Base-by-base conservation (phyloP, 1,140 invertebrate genomes). In the Musca vetustissima region DNA sequence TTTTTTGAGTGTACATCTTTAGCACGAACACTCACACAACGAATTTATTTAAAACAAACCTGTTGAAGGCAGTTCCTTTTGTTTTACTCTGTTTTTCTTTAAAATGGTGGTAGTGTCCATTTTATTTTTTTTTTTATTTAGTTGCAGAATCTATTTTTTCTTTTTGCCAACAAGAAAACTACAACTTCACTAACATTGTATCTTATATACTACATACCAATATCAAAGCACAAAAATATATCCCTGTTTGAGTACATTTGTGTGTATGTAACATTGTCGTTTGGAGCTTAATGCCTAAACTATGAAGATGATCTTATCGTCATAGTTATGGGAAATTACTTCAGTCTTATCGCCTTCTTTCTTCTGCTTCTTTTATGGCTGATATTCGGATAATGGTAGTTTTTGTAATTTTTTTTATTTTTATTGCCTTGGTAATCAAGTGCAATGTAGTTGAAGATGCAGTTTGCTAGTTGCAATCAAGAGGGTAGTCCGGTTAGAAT, bases 261-360 rank as follows among this genome's bases (percentile, higher is more conserved):
- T 13, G 11, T 43, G 36, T 43, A 11, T 9, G 11, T 9, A 8
- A 43, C 36, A 43, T 43, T 43, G 36, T 43, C 36, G 36, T 13
- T 43, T 3, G 28, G 36, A 43, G 36, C 36, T 43, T 43, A 57
- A 57, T 57, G 53, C 53, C 25, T 57, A 57, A 57, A 57, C 53
- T 32, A 57, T 22, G 7, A 28, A 36, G 57, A 61, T 61, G 57
- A 61, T 61, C 57, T 61, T 61, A 61, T 61, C 36, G 36, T 13
- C 57, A 36, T 61, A 61, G 57, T 61, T 61, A 61, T 61, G 57
- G 57, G 57, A 61, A 61, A 61, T 61, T 61, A 61, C 57, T 61
- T 61, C 43, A 14, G 36, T 61, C 57, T 61, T 61, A 61, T 61
- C 57, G 57, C 55, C 36, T 32, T 32, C 28, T 3, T 32, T 32